Evolutionary conservation across 2,113 vertebrate species (phyloP).

Genomic region (Chionomys nivalis): DNA sequence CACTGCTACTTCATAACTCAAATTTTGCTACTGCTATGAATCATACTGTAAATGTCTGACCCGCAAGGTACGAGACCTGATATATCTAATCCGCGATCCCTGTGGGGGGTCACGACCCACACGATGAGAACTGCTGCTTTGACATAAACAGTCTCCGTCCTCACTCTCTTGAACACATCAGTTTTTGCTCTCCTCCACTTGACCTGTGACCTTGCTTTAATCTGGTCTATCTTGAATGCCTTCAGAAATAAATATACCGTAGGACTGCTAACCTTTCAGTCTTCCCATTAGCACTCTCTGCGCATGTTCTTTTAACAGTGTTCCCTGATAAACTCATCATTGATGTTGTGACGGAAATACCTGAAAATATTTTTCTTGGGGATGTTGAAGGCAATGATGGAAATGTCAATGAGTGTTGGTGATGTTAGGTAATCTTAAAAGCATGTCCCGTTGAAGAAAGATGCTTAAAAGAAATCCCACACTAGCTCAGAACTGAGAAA

Average conservation of each 20-base stretch:
- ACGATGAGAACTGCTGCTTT: not conserved
- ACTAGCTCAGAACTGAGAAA: no score
- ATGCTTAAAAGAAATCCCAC: no score
- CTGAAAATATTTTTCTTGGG: constrained; percentile 73
- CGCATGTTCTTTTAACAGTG: constrained; percentile 56
- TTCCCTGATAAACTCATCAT: constrained; percentile 70
- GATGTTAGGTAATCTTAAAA: constrained; percentile 34
- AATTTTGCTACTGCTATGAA: not conserved
- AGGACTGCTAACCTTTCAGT: constrained; percentile 50
- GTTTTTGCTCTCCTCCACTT: not conserved
- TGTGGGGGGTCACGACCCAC: not conserved
- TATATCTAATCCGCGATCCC: not conserved
- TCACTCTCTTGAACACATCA: not conserved
- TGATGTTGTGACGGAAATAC: constrained; percentile 70
- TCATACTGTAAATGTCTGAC: not conserved
- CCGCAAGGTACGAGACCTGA: not conserved
- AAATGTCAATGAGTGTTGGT: not conserved
- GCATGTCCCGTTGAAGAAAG: not conserved
- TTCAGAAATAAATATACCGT: not conserved
- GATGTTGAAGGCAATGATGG: constrained; percentile 37
- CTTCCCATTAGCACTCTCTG: constrained; percentile 59
- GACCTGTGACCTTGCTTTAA: not conserved
- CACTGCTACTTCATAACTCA: not conserved
- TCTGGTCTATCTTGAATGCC: not conserved
- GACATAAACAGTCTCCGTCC: not conserved